Percentiles rank a stretch among this genome's conserved stretches.
Conservation (phyloP, 2,113 vertebrate genomes). For the Eublepharis macularius region DNA sequence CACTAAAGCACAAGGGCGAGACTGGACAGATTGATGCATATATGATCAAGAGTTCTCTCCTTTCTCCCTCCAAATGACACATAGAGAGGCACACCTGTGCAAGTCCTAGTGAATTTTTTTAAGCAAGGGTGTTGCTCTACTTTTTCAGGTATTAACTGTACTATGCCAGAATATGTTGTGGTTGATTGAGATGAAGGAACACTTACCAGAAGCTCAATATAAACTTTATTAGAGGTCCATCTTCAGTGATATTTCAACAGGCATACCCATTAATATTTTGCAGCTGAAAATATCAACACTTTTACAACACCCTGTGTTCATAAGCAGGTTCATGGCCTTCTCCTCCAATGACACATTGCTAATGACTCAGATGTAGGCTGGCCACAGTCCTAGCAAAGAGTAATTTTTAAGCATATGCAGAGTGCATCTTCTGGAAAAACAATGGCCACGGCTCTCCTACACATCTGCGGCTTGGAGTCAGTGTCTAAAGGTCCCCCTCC, state of each 20-base stretch:
- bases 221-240: too few relatives aligned
- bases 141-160: neutral
- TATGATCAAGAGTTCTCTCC: neutral
- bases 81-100: neutral
- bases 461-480: neutral
- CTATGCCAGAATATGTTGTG: neutral
- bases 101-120: slow-evolving; percentile 23
- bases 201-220: neutral
- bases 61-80: slow-evolving; percentile 38
- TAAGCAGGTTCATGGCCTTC: too few relatives aligned
- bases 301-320: too few relatives aligned
- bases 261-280: too few relatives aligned
- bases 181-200: neutral
- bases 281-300: too few relatives aligned
- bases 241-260: too few relatives aligned
- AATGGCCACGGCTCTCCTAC: neutral
- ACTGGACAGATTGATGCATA: slow-evolving; percentile 34
- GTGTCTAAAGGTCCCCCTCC: too few relatives aligned
- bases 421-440: neutral
- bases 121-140: neutral
- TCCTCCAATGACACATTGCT: too few relatives aligned
- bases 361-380: neutral
- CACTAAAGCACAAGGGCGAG: slow-evolving; percentile 1
- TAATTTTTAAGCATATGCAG: neutral
- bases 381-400: neutral